Base-by-base conservation (phyloP, 2,888 invertebrate species). In the Tenthredo distinguenda region DNA sequence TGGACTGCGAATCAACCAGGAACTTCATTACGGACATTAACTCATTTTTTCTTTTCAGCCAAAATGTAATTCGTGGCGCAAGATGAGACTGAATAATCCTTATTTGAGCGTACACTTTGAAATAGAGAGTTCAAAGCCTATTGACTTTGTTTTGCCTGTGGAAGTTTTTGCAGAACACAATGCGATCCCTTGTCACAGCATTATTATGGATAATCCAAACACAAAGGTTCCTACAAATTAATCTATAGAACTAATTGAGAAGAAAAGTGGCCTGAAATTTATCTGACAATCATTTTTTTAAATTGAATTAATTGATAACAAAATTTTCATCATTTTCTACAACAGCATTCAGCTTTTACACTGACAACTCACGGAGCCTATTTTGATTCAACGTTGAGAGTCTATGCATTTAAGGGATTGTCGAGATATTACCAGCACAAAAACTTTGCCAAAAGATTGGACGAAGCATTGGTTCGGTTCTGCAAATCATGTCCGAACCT, bases 381-480 rank as follows among this genome's bases (percentile, higher is more conserved):
- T 86, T 93, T 92, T 65, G 90, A 90, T n/a, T 88, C 89, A n/a
- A 95, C 95, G 5, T 92, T 97, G 87, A 93, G 95, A 87, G 94
- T 96, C 79, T 97, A 96, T 89, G 97, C 96, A 0, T 96, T 97
- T 87, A 95, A 96, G 90, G 95, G 95, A 50, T 90, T 97, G 81
- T 97, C 97, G 0, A 94, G 96, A 87, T 96, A 96, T 90, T 95
- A 95, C 87, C 95, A 96, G 88, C 94, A 96, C 4, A 95, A 96
- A 90, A 95, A 95, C 1, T 98, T 97, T 93, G 93, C 95, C 84
- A 96, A 96, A 86, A 94, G 98, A 89, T 94, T 96, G 65, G 98
- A 98, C 91, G 95, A 96, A 31, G 93, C 95, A 76, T 91, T 97
- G 84, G 92, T 98, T 76, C 94, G 96, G 86, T 93, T 98, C 87